Percentiles rank a stretch among this genome's conserved stretches.
Evolutionary conservation across 2,888 invertebrate genomes (phyloP).

Genomic region (Anodontia alba): DNA sequence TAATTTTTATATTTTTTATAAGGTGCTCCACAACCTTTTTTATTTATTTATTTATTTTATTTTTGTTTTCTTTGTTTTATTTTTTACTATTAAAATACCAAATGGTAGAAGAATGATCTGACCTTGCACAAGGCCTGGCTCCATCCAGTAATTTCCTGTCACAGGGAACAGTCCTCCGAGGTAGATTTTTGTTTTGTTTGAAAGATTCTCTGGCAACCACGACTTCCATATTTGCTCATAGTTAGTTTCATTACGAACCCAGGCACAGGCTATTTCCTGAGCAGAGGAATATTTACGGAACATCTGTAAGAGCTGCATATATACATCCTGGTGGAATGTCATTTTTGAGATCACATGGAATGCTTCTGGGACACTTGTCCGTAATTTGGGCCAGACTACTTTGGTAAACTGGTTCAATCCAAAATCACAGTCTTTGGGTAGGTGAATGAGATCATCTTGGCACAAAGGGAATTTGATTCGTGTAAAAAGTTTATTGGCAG

Average conservation of each 20-base stretch:
- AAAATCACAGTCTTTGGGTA: conserved; percentile 87
- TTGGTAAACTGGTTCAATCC: conserved; percentile 90
- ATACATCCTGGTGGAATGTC: conserved; percentile 87
- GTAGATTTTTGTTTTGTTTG: conserved; percentile 85
- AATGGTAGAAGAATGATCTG: no score
- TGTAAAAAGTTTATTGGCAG: conserved; percentile 86
- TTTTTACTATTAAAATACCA: no score
- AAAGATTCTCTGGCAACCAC: conserved; percentile 84
- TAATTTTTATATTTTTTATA: no score
- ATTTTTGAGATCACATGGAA: conserved; percentile 81
- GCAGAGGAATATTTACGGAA: conserved; percentile 54
- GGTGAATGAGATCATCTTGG: conserved; percentile 63
- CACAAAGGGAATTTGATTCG: conserved; percentile 89
- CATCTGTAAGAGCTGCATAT: conserved; percentile 85
- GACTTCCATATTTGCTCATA: conserved; percentile 84
- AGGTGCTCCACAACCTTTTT: no score
- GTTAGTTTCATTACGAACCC: conserved; percentile 87
- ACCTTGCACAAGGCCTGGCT: conserved; percentile 87
- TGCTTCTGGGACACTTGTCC: conserved; percentile 86
- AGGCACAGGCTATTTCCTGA: conserved; percentile 88
- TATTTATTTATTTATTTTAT: no score
- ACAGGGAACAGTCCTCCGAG: conserved; percentile 91
- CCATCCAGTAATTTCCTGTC: conserved; percentile 87
- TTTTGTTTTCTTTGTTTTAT: no score
- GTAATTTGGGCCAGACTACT: conserved; percentile 88